These are phyloP conservation scores for Cynopterus sphinx DNA, from an alignment of 2,797 vertebrate genomes.

Conservation along the genomic window DNA sequence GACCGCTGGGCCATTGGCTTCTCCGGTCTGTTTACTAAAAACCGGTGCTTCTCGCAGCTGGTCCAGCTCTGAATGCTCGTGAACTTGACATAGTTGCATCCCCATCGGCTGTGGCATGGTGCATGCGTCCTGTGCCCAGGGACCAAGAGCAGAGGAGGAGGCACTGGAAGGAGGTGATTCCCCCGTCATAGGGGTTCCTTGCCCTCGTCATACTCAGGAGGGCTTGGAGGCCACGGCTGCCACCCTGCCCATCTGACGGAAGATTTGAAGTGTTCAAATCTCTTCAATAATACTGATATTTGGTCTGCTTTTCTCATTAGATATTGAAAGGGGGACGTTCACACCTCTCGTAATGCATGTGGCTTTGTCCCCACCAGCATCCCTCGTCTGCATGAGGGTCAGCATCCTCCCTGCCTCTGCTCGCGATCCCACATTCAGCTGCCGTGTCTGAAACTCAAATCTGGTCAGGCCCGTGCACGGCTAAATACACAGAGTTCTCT, in stretches of 20 bases:
- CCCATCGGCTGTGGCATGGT: fast-evolving
- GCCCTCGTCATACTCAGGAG: background rate
- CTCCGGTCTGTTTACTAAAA: background rate
- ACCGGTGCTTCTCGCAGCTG: background rate
- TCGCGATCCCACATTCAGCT: background rate
- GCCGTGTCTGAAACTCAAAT: background rate
- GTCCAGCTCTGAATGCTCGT: background rate
- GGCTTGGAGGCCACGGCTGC: fast-evolving
- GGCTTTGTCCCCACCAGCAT: background rate
- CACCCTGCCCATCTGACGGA: no score
- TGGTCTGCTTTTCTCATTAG: background rate
- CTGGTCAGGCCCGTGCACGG: background rate
- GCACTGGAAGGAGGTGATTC: background rate
- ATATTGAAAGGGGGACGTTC: background rate
- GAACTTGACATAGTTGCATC: fast-evolving
- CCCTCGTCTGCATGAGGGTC: background rate
- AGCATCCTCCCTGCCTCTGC: background rate
- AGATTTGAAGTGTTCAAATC: no score
- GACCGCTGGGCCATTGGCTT: no score
- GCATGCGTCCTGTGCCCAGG: fast-evolving
- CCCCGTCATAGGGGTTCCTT: fast-evolving
- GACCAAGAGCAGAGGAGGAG: background rate
- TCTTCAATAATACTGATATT: background rate
- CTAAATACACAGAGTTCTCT: background rate
- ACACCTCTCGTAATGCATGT: background rate